Percentiles rank a stretch among this genome's conserved stretches.
Evolutionary conservation across 2,888 invertebrate genomes (phyloP).

Genomic region (Rhagonycha lutea): DNA sequence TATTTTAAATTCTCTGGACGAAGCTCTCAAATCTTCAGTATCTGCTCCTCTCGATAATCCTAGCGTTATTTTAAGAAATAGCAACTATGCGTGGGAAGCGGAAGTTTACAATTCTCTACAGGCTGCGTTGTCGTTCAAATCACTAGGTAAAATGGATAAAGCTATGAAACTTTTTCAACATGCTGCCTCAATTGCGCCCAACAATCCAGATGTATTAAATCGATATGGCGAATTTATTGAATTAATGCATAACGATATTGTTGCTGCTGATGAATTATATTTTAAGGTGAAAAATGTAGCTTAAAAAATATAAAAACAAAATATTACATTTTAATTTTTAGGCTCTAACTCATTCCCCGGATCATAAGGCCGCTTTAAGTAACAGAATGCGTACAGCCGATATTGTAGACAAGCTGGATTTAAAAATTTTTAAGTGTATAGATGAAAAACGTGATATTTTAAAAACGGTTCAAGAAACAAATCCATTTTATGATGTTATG

Average conservation of each 20-base stretch:
- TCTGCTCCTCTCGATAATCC: constrained; percentile 16
- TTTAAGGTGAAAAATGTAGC: constrained; percentile 61
- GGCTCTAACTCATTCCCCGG: constrained; percentile 82
- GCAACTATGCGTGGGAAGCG: constrained; percentile 49
- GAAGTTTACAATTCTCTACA: constrained; percentile 87
- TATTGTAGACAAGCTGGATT: constrained; percentile 88
- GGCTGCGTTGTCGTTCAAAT: constrained; percentile 83
- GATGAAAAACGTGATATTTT: constrained; percentile 84
- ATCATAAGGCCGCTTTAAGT: constrained; percentile 76
- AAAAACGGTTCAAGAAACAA: constrained; percentile 74
- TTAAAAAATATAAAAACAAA: not conserved
- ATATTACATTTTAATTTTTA: constrained; percentile 23
- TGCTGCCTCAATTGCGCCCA: constrained; percentile 87
- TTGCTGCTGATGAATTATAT: constrained; percentile 90
- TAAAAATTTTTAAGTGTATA: constrained; percentile 74
- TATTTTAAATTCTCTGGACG: constrained; percentile 44
- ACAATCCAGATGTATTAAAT: constrained; percentile 89
- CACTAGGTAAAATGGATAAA: constrained; percentile 80
- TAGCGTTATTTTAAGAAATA: constrained; percentile 9
- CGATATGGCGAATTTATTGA: constrained; percentile 94
- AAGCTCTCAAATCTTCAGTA: constrained; percentile 40
- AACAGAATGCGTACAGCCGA: constrained; percentile 86
- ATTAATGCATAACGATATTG: constrained; percentile 79
- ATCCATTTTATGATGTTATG: constrained; percentile 80
- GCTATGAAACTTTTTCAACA: constrained; percentile 87